Evolutionary conservation across 2,888 invertebrate species (phyloP), one percentile per base, ranked within the genome.

Genomic region (Acanthosepion lycidas): DNA sequence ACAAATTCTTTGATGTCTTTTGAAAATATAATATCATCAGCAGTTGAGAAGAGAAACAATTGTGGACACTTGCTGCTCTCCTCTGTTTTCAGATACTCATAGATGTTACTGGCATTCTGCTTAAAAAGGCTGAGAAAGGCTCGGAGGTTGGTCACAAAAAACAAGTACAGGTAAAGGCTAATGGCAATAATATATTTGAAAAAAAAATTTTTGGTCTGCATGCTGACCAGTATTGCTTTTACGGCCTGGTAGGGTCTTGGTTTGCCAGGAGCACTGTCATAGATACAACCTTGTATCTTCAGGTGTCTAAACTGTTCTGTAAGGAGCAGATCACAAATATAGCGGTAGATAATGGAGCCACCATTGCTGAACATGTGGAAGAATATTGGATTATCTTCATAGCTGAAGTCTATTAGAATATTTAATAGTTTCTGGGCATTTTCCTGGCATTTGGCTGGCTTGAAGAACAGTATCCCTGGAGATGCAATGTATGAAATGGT

Each of bases 331-430:
- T 98, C 96, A 78, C 98, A 98, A 96, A 98, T 98, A 97, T 98
- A 98, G 95, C 98, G 98, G 97, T 98, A 98, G 23, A 98, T 97
- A 96, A 98, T 98, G 9, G 98, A 98, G 42, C 98, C 98, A n/a
- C 98, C 98, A 97, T 98, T 98, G 95, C 98, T 98, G 97, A 98
- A 98, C 95, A 98, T 98, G 96, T 98, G 98, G 97, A 98, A 98
- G 95, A 98, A 98, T 94, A 98, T 98, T 15, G 98, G 98, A 97
- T 98, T 98, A 78, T 98, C 98, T 96, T 98, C 98, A 95, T 98
- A 98, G 96, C 98, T 98, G 97, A 98, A 98, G 95, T 98, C 98
- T 93, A 98, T 97, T 94, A 98, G 97, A 49, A 98, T 97, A 96
- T 98, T 98, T 8, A 98, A 97, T 92, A 98, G 97, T 96, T 98